Base-by-base conservation (phyloP, 2,113 vertebrate species). In the Centropus bengalensis region DNA sequence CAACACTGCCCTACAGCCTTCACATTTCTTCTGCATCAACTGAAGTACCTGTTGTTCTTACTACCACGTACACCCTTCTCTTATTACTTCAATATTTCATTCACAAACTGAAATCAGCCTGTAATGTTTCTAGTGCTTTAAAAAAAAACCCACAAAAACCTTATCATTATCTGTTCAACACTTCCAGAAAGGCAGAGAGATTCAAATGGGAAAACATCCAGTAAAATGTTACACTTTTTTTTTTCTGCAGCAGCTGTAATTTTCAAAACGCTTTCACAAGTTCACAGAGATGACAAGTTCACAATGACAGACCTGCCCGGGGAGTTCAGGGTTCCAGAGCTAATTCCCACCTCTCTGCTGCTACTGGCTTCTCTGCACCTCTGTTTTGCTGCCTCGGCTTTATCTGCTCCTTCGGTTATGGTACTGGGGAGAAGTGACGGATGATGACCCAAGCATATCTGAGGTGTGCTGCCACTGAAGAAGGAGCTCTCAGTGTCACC, bases 281-380 rank as follows among this genome's bases (percentile, higher is more conserved):
- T 63, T 76, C 14, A 80, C 14, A 54, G 86, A 66, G 67, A 30
- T 14, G 47, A 49, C 47, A 49, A 49, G 21, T 49, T 49, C 3
- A 3, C 0, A 0, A 73, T 18, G 45, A 54, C 58, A 76, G 33
- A 56, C 55, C 24, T 42, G 6, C 10, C 9, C 63, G 21, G 8
- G 45, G n/a, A 22, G 24, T 59, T 16, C 6, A 74, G 51, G 10
- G 14, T 23, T 89, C 49, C 49, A 42, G 19, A 74, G 27, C 51
- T 33, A 70, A 77, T 77, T 88, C 28, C 10, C 4, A 58, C 4
- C 12, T 36, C 33, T 49, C 24, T 70, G 14, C 38, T 62, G 36
- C n/a, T 59, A 59, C 18, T 38, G 3, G 36, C 26, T 77, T 60
- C 51, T 56, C 21, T 54, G 24, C 16, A 54, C 6, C 23, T 71